Conservation (phyloP, 2,797 vertebrate species). For the Typhlichthys eigenmanni region DNA sequence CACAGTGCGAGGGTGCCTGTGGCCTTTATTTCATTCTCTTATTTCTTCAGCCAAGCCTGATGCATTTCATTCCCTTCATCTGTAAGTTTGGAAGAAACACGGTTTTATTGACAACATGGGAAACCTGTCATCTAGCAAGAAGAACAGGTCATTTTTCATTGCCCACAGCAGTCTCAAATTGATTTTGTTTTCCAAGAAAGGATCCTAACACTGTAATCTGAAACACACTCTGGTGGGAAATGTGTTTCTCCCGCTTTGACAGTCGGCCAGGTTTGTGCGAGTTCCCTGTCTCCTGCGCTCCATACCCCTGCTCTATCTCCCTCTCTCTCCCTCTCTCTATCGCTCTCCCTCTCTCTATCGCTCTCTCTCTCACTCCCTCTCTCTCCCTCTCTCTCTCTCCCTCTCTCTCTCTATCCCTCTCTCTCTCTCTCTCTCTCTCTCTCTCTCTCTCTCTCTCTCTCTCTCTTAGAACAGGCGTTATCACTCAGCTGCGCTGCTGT, state of each 20-base stretch:
- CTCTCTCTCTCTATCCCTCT: too few relatives aligned
- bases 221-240: constrained; percentile 9
- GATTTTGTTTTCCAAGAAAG: constrained; percentile 20
- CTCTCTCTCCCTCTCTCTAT: too few relatives aligned
- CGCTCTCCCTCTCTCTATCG: neutral
- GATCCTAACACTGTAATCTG: neutral
- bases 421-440: too few relatives aligned
- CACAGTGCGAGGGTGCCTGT: constrained; percentile 30
- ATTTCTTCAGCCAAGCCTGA: constrained; percentile 27
- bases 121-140: constrained; percentile 45
- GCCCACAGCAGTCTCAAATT: constrained; percentile 19
- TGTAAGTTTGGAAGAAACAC: constrained; percentile 50
- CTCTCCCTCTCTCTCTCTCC: too few relatives aligned
- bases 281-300: constrained; percentile 13
- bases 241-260: constrained; percentile 11
- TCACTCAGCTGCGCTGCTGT: constrained; percentile 42
- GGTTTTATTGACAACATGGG: constrained; percentile 49
- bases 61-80: constrained; percentile 56
- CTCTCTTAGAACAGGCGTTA: constrained; percentile 30
- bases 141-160: constrained; percentile 42
- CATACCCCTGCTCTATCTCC: neutral
- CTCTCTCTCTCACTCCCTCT: too few relatives aligned
- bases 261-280: constrained; percentile 12
- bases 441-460: too few relatives aligned
- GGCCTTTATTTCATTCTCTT: constrained; percentile 52